A percentile compares a stretch with the other conserved stretches of the same genome.
These are phyloP conservation scores for Mantis religiosa DNA, from an alignment of 2,888 invertebrate genomes.

Conservation along the genomic window DNA sequence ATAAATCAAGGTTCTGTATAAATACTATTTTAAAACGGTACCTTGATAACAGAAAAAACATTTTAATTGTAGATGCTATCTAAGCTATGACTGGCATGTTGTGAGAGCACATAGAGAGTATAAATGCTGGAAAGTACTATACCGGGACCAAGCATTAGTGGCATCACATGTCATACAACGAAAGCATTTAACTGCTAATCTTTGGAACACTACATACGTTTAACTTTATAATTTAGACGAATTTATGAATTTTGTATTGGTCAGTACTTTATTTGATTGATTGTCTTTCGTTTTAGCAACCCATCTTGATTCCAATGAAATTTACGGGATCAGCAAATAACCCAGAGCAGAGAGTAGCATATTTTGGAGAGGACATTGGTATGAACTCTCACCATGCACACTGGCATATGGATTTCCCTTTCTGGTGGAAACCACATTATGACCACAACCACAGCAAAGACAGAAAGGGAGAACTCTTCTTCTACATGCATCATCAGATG, in stretches of 20 bases:
- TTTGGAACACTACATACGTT: too few relatives aligned
- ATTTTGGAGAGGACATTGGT: slow-evolving; percentile 38
- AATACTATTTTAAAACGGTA: too few relatives aligned
- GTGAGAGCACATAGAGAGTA: too few relatives aligned
- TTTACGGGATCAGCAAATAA: slow-evolving; percentile 35
- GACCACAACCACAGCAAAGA: slow-evolving; percentile 33
- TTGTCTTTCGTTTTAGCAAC: slow-evolving; percentile 21
- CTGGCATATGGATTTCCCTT: slow-evolving; percentile 39
- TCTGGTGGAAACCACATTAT: slow-evolving; percentile 37
- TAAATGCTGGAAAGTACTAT: neutral
- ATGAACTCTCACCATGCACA: slow-evolving; percentile 39
- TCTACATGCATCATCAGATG: slow-evolving; percentile 37
- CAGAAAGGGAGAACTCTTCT: slow-evolving; percentile 39
- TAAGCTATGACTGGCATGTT: too few relatives aligned
- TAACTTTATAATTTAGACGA: too few relatives aligned
- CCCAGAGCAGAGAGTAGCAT: slow-evolving; percentile 38
- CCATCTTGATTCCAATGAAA: slow-evolving; percentile 35
- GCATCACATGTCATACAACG: too few relatives aligned
- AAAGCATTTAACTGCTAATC: too few relatives aligned
- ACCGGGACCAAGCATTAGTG: neutral
- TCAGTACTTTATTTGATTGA: too few relatives aligned
- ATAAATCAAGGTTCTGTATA: too few relatives aligned
- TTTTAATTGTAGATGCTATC: too few relatives aligned
- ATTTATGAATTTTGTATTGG: too few relatives aligned
- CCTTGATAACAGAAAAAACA: too few relatives aligned